Evolutionary conservation across 1,140 invertebrate genomes (phyloP).

Genomic region (Eriosoma lanigerum): DNA sequence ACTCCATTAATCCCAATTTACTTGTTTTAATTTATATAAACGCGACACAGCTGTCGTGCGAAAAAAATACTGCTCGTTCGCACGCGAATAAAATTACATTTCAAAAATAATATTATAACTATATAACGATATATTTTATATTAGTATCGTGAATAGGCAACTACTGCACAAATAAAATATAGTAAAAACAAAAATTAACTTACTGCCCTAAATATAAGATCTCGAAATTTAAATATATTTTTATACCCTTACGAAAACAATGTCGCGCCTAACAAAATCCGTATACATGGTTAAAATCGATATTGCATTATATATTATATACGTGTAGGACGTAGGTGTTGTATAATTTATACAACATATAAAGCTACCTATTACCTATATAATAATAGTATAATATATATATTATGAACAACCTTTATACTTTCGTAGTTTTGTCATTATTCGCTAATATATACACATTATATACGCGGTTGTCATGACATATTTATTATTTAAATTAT

Average conservation of each 20-base stretch:
- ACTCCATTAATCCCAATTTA: conserved; percentile 30
- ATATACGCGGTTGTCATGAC: not conserved
- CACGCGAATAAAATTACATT: conserved; percentile 15
- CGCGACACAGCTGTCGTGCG: not conserved
- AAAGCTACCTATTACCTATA: no score
- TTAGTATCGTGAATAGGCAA: not conserved
- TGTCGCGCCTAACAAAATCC: no score
- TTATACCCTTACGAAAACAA: no score
- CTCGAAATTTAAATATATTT: not conserved
- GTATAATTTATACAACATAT: not conserved
- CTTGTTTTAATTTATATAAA: conserved; percentile 19
- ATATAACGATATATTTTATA: not conserved
- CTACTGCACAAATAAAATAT: no score
- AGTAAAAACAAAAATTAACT: not conserved
- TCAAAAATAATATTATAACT: not conserved
- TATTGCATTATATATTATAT: not conserved
- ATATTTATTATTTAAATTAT: not conserved
- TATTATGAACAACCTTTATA: not conserved
- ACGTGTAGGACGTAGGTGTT: not conserved
- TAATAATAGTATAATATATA: not conserved
- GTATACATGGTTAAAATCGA: no score
- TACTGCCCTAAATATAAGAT: not conserved
- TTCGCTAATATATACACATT: not conserved
- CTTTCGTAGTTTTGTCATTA: not conserved
- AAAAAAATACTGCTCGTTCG: conserved; percentile 16